phyloP scores from a whole-genome alignment of 1,140 invertebrate species.

The Papilio helenus region DNA sequence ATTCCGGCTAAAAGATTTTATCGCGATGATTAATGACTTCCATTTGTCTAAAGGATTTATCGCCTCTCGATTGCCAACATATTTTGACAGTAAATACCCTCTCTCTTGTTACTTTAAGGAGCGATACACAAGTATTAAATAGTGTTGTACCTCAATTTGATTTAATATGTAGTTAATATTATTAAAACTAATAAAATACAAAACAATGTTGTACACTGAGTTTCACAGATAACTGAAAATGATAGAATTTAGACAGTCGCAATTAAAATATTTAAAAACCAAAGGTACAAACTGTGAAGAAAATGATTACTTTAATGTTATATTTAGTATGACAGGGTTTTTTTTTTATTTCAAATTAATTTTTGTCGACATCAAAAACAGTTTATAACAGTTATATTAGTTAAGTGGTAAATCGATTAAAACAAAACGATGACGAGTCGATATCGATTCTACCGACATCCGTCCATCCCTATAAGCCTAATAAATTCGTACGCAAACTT shows the following conservation, averaged over 20 bases:
- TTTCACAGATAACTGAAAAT: no score
- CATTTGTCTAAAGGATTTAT: conserved; percentile 35
- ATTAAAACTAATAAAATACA: no score
- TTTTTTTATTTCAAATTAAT: no score
- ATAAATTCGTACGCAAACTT: conserved; percentile 32
- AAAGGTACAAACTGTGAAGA: no score
- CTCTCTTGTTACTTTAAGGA: conserved; percentile 23
- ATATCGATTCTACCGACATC: not conserved
- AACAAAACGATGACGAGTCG: not conserved
- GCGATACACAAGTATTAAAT: conserved; percentile 13
- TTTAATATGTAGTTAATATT: no score
- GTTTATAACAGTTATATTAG: no score
- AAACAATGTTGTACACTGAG: no score
- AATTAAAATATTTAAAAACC: no score
- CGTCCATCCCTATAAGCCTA: conserved; percentile 6
- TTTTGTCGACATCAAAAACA: no score
- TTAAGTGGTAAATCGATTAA: not conserved
- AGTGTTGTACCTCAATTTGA: not conserved
- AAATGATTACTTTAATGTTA: no score
- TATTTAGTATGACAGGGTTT: no score
- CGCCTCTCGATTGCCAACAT: conserved; percentile 30
- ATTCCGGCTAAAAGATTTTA: conserved; percentile 84
- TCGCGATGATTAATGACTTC: conserved; percentile 48
- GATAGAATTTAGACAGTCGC: no score
- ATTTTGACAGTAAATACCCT: conserved; percentile 34